These are phyloP conservation scores for Engraulis encrasicolus DNA, from an alignment of 2,113 vertebrate species.

Conservation along the genomic window DNA sequence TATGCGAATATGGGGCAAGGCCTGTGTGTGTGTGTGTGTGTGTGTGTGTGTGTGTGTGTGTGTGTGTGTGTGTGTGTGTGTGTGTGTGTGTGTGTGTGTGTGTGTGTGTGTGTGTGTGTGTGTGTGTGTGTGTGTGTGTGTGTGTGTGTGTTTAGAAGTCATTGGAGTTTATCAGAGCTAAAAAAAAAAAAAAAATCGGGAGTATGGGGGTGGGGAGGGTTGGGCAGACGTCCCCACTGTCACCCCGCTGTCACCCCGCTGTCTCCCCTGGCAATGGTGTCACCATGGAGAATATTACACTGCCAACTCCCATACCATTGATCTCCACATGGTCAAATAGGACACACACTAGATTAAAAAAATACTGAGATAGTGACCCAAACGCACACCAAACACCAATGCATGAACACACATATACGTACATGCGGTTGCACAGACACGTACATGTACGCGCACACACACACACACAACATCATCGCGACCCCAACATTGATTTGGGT, in stretches of 20 bases:
- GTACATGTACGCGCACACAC: too few species aligned
- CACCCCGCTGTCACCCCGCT: too few species aligned
- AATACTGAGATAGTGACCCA: not conserved
- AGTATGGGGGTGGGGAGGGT: not conserved
- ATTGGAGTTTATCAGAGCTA: slow-evolving; percentile 58
- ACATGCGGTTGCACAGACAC: too few species aligned
- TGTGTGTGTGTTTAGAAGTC: slow-evolving; percentile 40
- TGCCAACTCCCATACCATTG: slow-evolving; percentile 22
- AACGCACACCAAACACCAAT: too few species aligned
- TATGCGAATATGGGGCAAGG: slow-evolving; percentile 77
- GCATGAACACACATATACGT: too few species aligned
- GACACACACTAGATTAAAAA: slow-evolving; percentile 35
- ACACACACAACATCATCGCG: not conserved
- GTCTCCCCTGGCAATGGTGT: not conserved
- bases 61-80: too few species aligned
- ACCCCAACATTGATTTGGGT: slow-evolving; percentile 31
- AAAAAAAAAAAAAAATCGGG: too few species aligned
- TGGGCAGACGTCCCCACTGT: not conserved
- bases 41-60: too few species aligned
- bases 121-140: too few species aligned
- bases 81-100: too few species aligned
- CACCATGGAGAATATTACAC: slow-evolving; percentile 15
- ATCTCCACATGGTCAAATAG: slow-evolving; percentile 46
- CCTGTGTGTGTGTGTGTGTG: too few species aligned
- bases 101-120: too few species aligned